Conservation (phyloP, 2,113 vertebrate species). For the Zosterops lateralis region DNA sequence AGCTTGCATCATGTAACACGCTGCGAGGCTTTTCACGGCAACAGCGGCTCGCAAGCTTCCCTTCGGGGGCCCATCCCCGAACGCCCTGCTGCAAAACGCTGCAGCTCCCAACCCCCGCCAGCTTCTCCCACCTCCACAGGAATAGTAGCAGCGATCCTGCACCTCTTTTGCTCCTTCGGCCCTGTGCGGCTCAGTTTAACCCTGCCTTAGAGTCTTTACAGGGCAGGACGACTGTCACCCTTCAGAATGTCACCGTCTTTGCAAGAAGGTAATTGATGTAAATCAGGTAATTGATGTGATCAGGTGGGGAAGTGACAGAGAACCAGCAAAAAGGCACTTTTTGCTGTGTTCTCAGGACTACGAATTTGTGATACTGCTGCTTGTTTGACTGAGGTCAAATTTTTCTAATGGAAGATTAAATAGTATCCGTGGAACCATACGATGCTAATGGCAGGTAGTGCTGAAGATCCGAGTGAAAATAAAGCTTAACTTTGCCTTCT, state of each 20-base stretch:
- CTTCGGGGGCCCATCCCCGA: not conserved
- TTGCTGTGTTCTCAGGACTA: not conserved
- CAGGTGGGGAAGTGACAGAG: not conserved
- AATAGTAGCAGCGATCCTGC: not conserved
- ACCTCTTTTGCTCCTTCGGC: not conserved
- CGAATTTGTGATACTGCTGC: not conserved
- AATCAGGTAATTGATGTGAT: not conserved
- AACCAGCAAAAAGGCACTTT: not conserved
- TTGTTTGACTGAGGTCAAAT: not conserved
- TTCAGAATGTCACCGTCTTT: not conserved
- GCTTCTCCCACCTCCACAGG: not conserved
- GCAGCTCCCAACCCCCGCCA: not conserved
- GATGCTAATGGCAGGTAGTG: not conserved
- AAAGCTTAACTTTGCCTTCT: not conserved
- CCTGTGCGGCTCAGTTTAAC: not conserved
- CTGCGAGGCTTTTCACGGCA: constrained; percentile 30
- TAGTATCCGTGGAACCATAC: not conserved
- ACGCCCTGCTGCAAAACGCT: not conserved
- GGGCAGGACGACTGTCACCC: not conserved
- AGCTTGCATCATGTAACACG: constrained; percentile 38
- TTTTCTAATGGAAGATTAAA: not conserved
- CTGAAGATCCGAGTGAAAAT: not conserved
- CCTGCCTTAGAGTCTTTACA: not conserved
- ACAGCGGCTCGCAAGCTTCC: not conserved
- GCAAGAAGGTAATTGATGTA: not conserved